These are phyloP conservation scores for Allobates femoralis DNA, from an alignment of 2,797 vertebrate species.

Conservation along the genomic window DNA sequence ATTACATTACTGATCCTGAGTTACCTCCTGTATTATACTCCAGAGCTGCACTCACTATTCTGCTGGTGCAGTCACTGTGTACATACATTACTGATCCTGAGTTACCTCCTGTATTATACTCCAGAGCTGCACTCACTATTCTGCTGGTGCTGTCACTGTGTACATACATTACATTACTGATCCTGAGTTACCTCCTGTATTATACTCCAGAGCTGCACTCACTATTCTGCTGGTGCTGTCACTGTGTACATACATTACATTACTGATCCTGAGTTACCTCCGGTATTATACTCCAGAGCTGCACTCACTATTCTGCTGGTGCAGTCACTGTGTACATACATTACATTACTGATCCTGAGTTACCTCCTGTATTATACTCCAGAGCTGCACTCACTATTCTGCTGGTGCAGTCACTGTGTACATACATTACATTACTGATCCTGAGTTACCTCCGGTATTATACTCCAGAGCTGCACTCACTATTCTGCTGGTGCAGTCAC, in stretches of 20 bases:
- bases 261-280: not conserved
- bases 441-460: not conserved
- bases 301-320: no score
- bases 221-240: no score
- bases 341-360: not conserved
- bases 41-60: no score
- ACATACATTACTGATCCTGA: not conserved
- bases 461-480: no score
- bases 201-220: no score
- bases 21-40: not conserved
- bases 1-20: not conserved
- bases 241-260: not conserved
- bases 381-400: no score
- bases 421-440: not conserved
- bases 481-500: not conserved
- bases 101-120: not conserved
- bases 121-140: no score
- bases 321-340: not conserved
- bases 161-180: not conserved
- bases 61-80: not conserved
- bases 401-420: not conserved
- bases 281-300: no score
- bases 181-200: not conserved
- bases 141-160: not conserved
- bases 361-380: not conserved